These are phyloP conservation scores for Alaudala cheleensis DNA, from an alignment of 2,113 vertebrate genomes.

Conservation along the genomic window DNA sequence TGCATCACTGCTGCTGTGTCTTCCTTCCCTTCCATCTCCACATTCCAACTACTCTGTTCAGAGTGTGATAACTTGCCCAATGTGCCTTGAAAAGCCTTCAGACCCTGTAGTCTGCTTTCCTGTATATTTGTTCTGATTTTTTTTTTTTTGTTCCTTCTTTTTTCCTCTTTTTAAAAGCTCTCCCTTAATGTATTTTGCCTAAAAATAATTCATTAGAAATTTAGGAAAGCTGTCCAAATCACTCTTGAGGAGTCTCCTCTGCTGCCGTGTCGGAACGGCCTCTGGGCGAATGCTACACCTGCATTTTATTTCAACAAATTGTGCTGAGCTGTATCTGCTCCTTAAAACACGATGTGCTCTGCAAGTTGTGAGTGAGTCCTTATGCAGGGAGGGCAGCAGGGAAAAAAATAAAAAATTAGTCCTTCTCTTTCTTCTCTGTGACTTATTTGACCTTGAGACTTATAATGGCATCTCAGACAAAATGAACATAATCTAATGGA, in stretches of 20 bases:
- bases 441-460: conserved; percentile 85
- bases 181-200: background rate
- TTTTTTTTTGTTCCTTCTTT: too few relatives aligned
- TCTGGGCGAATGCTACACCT: conserved; percentile 68
- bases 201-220: conserved; percentile 64
- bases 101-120: background rate
- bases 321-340: background rate
- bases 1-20: background rate
- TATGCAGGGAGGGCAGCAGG: conserved; percentile 47
- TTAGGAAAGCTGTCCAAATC: conserved; percentile 55
- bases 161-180: background rate
- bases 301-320: conserved; percentile 77
- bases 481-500: conserved; percentile 87
- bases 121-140: fast-evolving
- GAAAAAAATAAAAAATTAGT: conserved; percentile 75
- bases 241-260: conserved; percentile 33
- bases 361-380: conserved; percentile 59
- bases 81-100: background rate
- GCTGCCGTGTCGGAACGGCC: conserved; percentile 43
- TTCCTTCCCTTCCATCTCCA: background rate
- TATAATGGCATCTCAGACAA: conserved; percentile 85
- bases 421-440: conserved; percentile 72
- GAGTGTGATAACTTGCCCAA: background rate
- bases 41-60: background rate
- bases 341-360: conserved; percentile 47